Evolutionary conservation across 2,888 invertebrate genomes (phyloP), one percentile per base, ranked within the genome.

Genomic region (Drosophila borborema): DNA sequence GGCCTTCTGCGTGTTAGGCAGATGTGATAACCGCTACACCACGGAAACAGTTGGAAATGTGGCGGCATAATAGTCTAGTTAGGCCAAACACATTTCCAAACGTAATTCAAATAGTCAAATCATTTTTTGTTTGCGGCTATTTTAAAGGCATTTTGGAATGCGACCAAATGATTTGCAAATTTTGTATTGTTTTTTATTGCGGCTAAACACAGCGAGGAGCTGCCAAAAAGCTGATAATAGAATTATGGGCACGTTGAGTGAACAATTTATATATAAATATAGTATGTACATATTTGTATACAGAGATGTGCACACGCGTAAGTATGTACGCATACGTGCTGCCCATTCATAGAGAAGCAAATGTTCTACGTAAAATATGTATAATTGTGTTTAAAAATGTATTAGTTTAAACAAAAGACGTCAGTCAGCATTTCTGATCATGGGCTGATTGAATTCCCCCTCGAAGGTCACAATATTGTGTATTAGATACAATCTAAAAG

Each of bases 1-100:
- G 93, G 93, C 93, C 93, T 93, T 93, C 92, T 92, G 93, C 93
- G 93, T 93, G 93, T 93, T 92, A 93, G 93, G 93, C 93, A 92
- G 92, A 93, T 92, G 93, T 93, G 93, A 93, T 93, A 93, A 93
- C 91, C 93, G 87, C 92, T 94, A 92, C 92, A 94, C 93, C 91
- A 92, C 92, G 89, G 92, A 93, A 92, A 92, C 93, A 82, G 77
- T 51, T 79, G 75, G 28, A 55, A 34, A 1, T 4, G 1, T 0
- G 0, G 1, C 16, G 51, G 18, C 74, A 1, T 2, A 81, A 43
- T 43, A 69, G 74, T 2, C 23, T 45, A 65, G 12, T 68, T 74
- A 4, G 67, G 54, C 1, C n/a, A 14, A 1, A 28, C 4, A 9
- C 8, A 53, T 28, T 16, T 20, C 31, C 12, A 23, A 18, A 70